Evolutionary conservation across 2,888 invertebrate species (phyloP).

Genomic region (Metalampra italica): DNA sequence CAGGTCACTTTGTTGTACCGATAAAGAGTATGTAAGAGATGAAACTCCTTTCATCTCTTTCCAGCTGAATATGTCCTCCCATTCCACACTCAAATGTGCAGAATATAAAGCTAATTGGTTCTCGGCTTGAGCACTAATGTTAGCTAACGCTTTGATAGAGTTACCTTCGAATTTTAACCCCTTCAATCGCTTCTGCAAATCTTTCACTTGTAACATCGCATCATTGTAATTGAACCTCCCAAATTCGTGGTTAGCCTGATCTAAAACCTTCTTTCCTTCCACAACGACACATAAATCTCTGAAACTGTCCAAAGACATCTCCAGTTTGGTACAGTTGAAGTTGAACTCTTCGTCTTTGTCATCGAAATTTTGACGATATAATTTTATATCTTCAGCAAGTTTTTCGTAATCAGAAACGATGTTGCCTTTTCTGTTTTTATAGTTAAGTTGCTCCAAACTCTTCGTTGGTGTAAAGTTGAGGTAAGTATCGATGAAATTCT

Average conservation of each 20-base stretch:
- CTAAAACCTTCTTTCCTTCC: slow-evolving; percentile 51
- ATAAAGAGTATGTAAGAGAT: slow-evolving; percentile 53
- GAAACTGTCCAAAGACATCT: slow-evolving; percentile 36
- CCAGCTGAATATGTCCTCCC: slow-evolving; percentile 69
- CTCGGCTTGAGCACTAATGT: slow-evolving; percentile 52
- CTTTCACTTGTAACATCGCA: slow-evolving; percentile 48
- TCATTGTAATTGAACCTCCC: slow-evolving; percentile 53
- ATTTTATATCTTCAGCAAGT: slow-evolving; percentile 32
- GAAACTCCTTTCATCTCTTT: slow-evolving; percentile 53
- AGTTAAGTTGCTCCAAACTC: slow-evolving; percentile 64
- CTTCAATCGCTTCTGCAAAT: slow-evolving; percentile 39
- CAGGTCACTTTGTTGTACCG: slow-evolving; percentile 64
- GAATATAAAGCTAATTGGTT: slow-evolving; percentile 58
- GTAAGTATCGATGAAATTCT: slow-evolving; percentile 57
- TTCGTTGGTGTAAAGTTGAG: slow-evolving; percentile 56
- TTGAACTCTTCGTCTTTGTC: slow-evolving; percentile 46
- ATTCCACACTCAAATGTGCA: slow-evolving; percentile 63
- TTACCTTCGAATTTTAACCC: slow-evolving; percentile 51
- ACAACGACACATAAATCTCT: slow-evolving; percentile 46
- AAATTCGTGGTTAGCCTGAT: slow-evolving; percentile 58
- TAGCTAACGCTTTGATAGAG: slow-evolving; percentile 42
- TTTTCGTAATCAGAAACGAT: slow-evolving; percentile 44
- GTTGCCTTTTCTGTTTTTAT: slow-evolving; percentile 52
- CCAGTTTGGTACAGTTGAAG: slow-evolving; percentile 40
- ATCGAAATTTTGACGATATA: slow-evolving; percentile 33